Conservation (phyloP, 2,797 vertebrate genomes). For the Oreonectes daqikongensis region DNA sequence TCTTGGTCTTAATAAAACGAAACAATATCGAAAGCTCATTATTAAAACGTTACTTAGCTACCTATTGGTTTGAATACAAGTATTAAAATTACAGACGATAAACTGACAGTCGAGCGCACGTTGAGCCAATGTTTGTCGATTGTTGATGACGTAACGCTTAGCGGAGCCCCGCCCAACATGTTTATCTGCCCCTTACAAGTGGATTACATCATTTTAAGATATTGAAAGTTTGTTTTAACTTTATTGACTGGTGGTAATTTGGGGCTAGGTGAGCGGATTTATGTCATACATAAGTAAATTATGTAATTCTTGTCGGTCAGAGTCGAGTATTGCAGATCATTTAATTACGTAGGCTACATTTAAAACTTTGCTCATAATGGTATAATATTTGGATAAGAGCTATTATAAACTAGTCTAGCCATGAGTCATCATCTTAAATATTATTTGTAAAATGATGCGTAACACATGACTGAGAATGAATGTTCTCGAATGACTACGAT, state of each 20-base stretch:
- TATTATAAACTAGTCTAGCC: neutral
- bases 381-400: neutral
- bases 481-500: neutral
- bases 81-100: neutral
- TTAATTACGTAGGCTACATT: neutral
- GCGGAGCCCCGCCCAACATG: constrained; percentile 8
- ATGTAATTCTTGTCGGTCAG: no score
- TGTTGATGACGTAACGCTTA: neutral
- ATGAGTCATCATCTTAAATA: neutral
- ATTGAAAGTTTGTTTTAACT: neutral
- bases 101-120: neutral
- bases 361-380: neutral
- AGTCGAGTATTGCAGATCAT: no score
- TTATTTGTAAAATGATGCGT: neutral
- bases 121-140: constrained; percentile 9
- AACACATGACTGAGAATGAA: neutral
- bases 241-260: neutral
- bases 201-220: neutral
- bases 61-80: neutral
- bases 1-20: constrained; percentile 5
- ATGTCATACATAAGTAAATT: no score
- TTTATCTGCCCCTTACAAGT: neutral
- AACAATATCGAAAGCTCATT: constrained; percentile 2
- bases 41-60: neutral
- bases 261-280: neutral